A percentile compares a stretch with the other conserved stretches of the same genome.
Conservation (phyloP, 2,113 vertebrate genomes). For the Chamaetylas fuelleborni region DNA sequence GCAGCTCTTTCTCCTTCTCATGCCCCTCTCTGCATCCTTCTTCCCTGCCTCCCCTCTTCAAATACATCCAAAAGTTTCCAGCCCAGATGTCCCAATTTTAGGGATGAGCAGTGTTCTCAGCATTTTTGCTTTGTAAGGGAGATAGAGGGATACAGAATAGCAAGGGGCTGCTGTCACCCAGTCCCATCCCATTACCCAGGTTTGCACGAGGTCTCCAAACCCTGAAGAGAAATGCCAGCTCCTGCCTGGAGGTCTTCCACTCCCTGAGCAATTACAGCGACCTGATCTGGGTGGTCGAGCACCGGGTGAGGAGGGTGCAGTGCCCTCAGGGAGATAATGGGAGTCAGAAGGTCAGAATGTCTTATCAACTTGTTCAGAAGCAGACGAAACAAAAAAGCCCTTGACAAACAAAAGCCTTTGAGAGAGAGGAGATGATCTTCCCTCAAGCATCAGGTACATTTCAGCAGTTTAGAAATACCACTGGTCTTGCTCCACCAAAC, state of each 20-base stretch:
- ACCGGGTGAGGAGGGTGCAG: accelerated
- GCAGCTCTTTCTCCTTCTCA: neutral
- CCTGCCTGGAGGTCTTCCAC: neutral
- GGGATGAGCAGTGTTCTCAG: neutral
- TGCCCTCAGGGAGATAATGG: neutral
- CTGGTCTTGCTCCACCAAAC: accelerated
- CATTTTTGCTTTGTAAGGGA: neutral
- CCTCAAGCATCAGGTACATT: neutral
- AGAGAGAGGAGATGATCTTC: neutral
- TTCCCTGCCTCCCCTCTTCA: neutral
- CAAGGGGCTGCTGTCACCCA: neutral
- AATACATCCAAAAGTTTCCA: neutral
- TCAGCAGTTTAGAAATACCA: neutral
- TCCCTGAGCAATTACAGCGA: accelerated
- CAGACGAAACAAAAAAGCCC: neutral
- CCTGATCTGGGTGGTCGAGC: neutral
- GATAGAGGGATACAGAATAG: neutral
- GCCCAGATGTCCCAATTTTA: neutral
- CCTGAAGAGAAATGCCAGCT: neutral
- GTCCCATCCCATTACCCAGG: neutral
- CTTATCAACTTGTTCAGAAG: neutral
- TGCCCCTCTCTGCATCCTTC: neutral
- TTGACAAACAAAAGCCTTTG: conserved; percentile 4
- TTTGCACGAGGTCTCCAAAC: neutral
- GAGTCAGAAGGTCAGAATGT: neutral